A percentile compares a stretch with the other conserved stretches of the same genome.
phyloP scores from a whole-genome alignment of 2,797 vertebrate species.

The Euthynnus affinis region DNA sequence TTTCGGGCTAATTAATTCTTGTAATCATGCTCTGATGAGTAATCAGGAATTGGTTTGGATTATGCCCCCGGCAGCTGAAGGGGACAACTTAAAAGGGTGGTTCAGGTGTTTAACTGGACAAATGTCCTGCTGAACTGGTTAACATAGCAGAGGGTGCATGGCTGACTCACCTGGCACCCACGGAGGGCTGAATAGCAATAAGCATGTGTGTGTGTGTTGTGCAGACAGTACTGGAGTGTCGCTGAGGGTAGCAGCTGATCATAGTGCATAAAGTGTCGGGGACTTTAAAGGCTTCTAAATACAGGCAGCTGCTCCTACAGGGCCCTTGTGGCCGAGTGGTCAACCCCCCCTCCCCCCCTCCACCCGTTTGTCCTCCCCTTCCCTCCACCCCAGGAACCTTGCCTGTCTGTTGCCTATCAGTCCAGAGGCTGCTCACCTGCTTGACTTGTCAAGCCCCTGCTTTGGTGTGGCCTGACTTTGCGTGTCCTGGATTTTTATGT shows the following conservation, averaged over 20 bases:
- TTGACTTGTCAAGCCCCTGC: slow-evolving; percentile 5
- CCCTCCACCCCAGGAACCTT: neutral
- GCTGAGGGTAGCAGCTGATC: slow-evolving; percentile 75
- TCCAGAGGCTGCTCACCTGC: slow-evolving; percentile 65
- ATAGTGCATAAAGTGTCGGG: slow-evolving; percentile 57
- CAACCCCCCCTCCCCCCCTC: slow-evolving; percentile 16
- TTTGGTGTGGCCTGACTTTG: slow-evolving; percentile 16
- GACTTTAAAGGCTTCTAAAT: slow-evolving; percentile 74
- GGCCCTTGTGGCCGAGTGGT: slow-evolving; percentile 64
- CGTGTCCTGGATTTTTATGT: slow-evolving; percentile 20
- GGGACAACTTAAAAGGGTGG: slow-evolving; percentile 71
- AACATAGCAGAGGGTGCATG: slow-evolving; percentile 50
- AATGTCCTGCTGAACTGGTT: slow-evolving; percentile 77
- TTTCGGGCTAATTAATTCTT: slow-evolving; percentile 68
- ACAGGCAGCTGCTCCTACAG: slow-evolving; percentile 77
- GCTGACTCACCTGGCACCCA: slow-evolving; percentile 59
- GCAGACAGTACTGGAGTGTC: slow-evolving; percentile 25
- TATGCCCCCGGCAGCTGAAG: slow-evolving; percentile 47
- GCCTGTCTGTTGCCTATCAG: slow-evolving; percentile 42
- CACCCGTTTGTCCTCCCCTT: neutral
- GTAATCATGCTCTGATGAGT: slow-evolving; percentile 68
- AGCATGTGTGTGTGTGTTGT: slow-evolving; percentile 35
- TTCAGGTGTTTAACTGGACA: slow-evolving; percentile 85
- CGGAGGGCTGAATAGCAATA: slow-evolving; percentile 41
- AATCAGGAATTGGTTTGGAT: slow-evolving; percentile 79